Evolutionary conservation across 2,113 vertebrate genomes (phyloP).

Genomic region (Stomatorhinus ivindoensis): DNA sequence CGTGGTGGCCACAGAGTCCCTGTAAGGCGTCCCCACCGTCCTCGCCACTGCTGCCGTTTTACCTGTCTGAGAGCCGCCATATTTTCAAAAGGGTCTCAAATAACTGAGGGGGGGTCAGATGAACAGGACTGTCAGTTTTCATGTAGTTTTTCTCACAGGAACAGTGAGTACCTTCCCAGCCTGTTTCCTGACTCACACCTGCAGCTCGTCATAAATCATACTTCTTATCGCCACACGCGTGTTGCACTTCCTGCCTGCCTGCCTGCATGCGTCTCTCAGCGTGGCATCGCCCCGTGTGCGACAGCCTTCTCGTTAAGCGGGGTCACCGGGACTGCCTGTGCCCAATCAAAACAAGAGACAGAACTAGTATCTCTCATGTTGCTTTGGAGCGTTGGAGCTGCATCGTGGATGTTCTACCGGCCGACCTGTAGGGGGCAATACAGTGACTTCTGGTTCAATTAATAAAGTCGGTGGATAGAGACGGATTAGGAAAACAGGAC

Average conservation of each 20-base stretch:
- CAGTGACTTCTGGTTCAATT: not conserved
- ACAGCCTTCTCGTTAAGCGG: slow-evolving; percentile 9
- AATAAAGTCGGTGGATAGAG: not conserved
- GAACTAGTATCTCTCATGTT: not conserved
- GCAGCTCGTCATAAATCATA: slow-evolving; percentile 20
- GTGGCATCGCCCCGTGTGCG: not conserved
- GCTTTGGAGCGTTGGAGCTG: not conserved
- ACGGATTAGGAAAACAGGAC: slow-evolving; percentile 17
- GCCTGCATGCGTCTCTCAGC: not conserved
- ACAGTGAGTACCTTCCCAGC: not conserved
- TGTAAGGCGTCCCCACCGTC: slow-evolving; percentile 66
- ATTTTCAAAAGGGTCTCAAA: not conserved
- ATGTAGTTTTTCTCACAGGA: not conserved
- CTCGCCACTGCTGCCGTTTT: not conserved
- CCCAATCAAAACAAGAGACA: not conserved
- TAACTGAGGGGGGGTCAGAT: not conserved
- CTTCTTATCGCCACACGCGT: not conserved
- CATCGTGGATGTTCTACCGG: not conserved
- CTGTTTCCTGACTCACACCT: not conserved
- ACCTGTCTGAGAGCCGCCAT: too few species aligned
- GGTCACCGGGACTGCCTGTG: not conserved
- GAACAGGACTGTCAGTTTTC: not conserved
- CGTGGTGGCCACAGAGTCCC: slow-evolving; percentile 92
- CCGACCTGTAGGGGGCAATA: slow-evolving; percentile 11
- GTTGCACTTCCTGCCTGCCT: slow-evolving; percentile 1